Conservation (phyloP, 2,797 vertebrate genomes). For the Schizopygopsis pylzovi region DNA sequence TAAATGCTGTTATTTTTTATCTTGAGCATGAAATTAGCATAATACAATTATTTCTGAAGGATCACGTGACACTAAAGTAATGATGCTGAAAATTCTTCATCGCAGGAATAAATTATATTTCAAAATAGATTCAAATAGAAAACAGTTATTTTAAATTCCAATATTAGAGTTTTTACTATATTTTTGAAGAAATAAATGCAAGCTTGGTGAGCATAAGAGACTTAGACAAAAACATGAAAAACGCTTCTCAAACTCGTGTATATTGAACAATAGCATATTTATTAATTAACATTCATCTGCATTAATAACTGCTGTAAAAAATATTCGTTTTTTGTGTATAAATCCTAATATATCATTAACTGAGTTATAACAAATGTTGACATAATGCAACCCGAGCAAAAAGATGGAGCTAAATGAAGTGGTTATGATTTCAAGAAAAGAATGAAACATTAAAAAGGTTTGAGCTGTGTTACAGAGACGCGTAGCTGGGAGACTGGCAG, state of each 20-base stretch:
- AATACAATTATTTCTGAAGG: background rate
- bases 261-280: background rate
- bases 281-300: background rate
- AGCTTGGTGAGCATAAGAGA: background rate
- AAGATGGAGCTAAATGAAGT: background rate
- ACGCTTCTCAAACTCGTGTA: background rate
- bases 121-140: background rate
- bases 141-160: background rate
- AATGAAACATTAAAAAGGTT: slow-evolving; percentile 5
- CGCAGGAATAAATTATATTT: background rate
- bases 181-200: background rate
- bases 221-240: background rate
- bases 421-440: background rate
- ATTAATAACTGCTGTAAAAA: background rate
- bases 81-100: background rate
- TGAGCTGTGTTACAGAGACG: background rate
- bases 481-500: background rate
- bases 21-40: background rate
- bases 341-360: background rate
- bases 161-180: background rate
- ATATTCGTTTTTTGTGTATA: too few relatives aligned
- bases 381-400: background rate
- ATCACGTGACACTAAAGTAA: background rate
- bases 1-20: background rate
- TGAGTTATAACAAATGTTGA: background rate